Evolutionary conservation across 2,113 vertebrate genomes (phyloP), one percentile per base, ranked within the genome.

Genomic region (Chrysochloris asiatica): DNA sequence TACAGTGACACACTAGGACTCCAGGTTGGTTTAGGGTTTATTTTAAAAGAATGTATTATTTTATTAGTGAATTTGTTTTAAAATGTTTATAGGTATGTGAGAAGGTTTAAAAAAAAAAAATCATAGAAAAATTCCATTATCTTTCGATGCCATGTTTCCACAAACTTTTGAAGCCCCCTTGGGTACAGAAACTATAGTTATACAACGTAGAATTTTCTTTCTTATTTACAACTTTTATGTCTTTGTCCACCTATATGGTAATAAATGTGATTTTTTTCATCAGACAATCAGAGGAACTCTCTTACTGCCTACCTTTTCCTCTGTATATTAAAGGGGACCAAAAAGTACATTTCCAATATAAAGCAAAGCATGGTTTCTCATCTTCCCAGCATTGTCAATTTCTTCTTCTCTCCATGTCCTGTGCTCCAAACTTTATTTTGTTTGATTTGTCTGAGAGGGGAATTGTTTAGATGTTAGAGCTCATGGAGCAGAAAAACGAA

Each of bases 1-100:
- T n/a, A 10, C 65, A 75, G 45, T n/a, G n/a, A n/a, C n/a, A n/a
- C n/a, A n/a, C n/a, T n/a, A n/a, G n/a, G n/a, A n/a, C n/a, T n/a
- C n/a, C 54, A 50, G 61, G 10, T 21, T 82, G 17, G 6, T 45
- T 89, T 22, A 36, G 48, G 48, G 3, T 21, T n/a, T n/a, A n/a
- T n/a, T 91, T 89, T 56, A 89, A 82, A 82, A 75, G 19, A 86
- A 30, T 71, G 26, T 48, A 48, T 69, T 48, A 88, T 38, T 78
- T 79, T n/a, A 28, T 76, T 28, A 54, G 24, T 45, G 2, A 61
- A 71, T 67, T 86, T 86, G 50, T 86, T 88, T 84, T 61, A n/a
- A n/a, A n/a, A n/a, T n/a, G n/a, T n/a, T n/a, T n/a, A n/a, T 54
- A 36, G 28, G 78, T 83, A 54, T 93, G 54, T 65, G 50, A 86